phyloP scores from a whole-genome alignment of 2,797 vertebrate species.

The Micrastur ruficollis region DNA sequence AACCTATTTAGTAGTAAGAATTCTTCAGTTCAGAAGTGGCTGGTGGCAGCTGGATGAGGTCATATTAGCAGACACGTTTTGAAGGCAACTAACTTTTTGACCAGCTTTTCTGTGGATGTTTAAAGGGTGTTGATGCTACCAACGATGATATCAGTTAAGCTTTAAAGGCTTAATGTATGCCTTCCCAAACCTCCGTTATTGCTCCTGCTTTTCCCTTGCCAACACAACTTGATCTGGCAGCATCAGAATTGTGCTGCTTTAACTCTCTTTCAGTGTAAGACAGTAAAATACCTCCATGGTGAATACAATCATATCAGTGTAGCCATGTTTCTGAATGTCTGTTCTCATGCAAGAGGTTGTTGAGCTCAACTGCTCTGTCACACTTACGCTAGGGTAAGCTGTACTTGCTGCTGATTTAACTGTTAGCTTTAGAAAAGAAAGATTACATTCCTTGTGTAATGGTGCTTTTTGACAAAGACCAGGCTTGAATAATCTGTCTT shows the following conservation, averaged over 20 bases:
- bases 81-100: background rate
- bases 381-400: background rate
- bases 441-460: background rate
- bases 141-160: background rate
- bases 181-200: background rate
- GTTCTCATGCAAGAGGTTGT: background rate
- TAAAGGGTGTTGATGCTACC: background rate
- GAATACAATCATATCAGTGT: too few species aligned
- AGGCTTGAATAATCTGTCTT: background rate
- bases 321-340: background rate
- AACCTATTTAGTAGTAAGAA: background rate
- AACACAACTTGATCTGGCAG: background rate
- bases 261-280: background rate
- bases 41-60: background rate
- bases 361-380: background rate
- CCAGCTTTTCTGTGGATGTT: background rate
- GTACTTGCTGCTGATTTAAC: background rate
- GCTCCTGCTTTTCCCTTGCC: background rate
- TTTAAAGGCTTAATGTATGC: background rate
- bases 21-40: background rate
- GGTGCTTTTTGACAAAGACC: background rate
- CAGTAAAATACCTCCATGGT: too few species aligned
- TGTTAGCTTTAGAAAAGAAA: background rate
- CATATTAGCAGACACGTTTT: rapidly evolving
- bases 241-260: background rate